These are phyloP conservation scores for Drosophila percnosoma DNA, from an alignment of 2,888 invertebrate genomes.

Conservation along the genomic window DNA sequence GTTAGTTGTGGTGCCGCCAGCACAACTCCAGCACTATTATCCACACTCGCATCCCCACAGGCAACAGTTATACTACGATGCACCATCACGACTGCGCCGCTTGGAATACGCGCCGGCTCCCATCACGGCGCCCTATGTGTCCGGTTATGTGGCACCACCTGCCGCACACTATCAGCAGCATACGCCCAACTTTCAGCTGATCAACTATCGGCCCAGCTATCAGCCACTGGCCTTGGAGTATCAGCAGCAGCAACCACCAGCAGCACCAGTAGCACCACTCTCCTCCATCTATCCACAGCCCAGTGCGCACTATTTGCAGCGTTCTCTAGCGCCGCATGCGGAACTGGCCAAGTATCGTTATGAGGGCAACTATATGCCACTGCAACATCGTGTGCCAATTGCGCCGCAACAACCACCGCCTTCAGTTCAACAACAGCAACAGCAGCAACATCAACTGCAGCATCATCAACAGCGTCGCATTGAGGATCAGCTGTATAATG, in stretches of 20 bases:
- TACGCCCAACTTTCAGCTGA: constrained; percentile 65
- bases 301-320: constrained; percentile 57
- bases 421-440: constrained; percentile 6
- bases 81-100: constrained; percentile 51
- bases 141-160: constrained; percentile 41
- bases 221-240: constrained; percentile 63
- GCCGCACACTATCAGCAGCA: constrained; percentile 65
- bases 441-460: constrained; percentile 1
- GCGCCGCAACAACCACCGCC: constrained; percentile 29
- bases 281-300: constrained; percentile 57
- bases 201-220: constrained; percentile 63
- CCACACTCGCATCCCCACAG: constrained; percentile 32
- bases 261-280: constrained; percentile 35
- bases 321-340: constrained; percentile 53
- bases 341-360: constrained; percentile 75
- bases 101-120: constrained; percentile 46
- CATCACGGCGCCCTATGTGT: constrained; percentile 22
- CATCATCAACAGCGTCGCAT: constrained; percentile 36
- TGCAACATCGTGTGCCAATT: constrained; percentile 46
- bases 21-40: constrained; percentile 45
- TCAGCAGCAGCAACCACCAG: constrained; percentile 61
- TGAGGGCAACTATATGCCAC: constrained; percentile 71
- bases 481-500: constrained; percentile 64
- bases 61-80: constrained; percentile 53
- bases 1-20: constrained; percentile 22